Conservation (phyloP, 2,113 vertebrate genomes). For the Ptilorrhoa leucosticta region DNA sequence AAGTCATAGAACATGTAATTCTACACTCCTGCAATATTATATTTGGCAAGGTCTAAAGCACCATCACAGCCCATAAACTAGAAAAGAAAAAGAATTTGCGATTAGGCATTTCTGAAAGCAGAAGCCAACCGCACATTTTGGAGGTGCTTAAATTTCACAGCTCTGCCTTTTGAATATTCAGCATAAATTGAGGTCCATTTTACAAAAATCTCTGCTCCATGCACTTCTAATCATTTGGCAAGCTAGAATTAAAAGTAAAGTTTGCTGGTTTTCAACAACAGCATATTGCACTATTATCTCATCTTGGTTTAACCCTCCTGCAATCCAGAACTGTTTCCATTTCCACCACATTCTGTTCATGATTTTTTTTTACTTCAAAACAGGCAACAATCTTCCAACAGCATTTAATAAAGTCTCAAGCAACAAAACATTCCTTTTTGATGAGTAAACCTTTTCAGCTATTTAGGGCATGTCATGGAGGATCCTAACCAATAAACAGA, state of each 20-base stretch:
- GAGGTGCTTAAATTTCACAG: constrained; percentile 22
- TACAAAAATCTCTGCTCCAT: constrained; percentile 10
- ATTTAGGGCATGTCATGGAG: not conserved
- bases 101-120: not conserved
- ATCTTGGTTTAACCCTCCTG: not conserved
- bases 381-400: not conserved
- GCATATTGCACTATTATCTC: not conserved
- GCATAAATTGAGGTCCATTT: constrained; percentile 8
- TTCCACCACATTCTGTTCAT: not conserved
- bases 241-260: not conserved
- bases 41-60: constrained; percentile 24
- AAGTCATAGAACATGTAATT: not conserved
- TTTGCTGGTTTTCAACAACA: not conserved
- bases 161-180: constrained; percentile 26
- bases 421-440: not conserved
- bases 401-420: not conserved
- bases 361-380: not conserved
- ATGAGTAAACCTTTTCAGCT: not conserved
- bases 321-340: not conserved
- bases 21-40: constrained; percentile 14
- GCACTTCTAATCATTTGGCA: not conserved
- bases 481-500: not conserved
- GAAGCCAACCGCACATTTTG: not conserved
- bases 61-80: constrained; percentile 18
- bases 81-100: not conserved